Evolutionary conservation across 1,140 invertebrate species (phyloP).

Genomic region (Bicyclus anynana): DNA sequence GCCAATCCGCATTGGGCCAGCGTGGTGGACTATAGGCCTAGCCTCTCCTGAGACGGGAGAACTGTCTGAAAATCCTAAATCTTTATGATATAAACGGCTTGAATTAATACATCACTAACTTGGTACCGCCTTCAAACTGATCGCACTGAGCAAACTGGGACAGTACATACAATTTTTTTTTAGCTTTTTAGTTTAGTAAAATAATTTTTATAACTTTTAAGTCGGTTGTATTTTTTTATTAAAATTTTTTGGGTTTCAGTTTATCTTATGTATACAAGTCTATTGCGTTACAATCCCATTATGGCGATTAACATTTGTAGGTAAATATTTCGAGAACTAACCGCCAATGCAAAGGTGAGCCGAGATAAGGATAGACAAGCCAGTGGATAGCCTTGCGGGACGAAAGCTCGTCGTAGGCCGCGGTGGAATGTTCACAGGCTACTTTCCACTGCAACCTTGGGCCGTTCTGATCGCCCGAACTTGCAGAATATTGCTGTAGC

Average conservation of each 20-base stretch:
- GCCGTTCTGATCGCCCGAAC: slow-evolving; percentile 45
- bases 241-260: background rate
- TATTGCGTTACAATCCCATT: background rate
- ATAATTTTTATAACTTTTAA: too few species aligned
- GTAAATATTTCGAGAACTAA: slow-evolving; percentile 36
- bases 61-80: too few species aligned
- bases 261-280: slow-evolving; percentile 5
- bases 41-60: too few species aligned
- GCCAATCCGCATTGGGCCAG: too few species aligned
- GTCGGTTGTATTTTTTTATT: too few species aligned
- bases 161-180: background rate
- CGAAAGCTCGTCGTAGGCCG: slow-evolving; percentile 47
- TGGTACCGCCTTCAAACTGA: too few species aligned
- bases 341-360: slow-evolving; percentile 33
- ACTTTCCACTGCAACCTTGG: slow-evolving; percentile 61
- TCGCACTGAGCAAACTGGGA: background rate
- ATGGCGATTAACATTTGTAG: slow-evolving; percentile 11
- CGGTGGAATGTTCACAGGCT: slow-evolving; percentile 43
- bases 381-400: slow-evolving; percentile 52
- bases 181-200: too few species aligned
- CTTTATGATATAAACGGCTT: too few species aligned
- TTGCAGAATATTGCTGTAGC: slow-evolving; percentile 36
- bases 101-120: too few species aligned
- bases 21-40: too few species aligned
- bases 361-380: slow-evolving; percentile 33